A percentile compares a stretch with the other conserved stretches of the same genome.
phyloP scores from a whole-genome alignment of 2,113 vertebrate genomes.

The Pteruthius melanotis region DNA sequence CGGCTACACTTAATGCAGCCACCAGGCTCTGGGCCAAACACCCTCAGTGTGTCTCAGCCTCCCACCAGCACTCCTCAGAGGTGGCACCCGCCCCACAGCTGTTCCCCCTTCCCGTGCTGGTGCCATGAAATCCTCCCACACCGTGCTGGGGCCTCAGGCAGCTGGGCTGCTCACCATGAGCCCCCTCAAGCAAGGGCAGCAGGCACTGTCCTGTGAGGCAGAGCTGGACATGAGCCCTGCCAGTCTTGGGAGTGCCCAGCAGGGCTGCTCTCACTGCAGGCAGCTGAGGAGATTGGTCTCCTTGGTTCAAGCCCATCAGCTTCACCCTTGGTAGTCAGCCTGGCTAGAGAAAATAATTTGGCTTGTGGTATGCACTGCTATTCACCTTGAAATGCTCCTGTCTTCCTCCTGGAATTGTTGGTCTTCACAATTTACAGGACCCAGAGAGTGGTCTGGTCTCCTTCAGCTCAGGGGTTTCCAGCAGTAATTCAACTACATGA shows the following conservation, averaged over 20 bases:
- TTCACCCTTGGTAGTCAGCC: neutral
- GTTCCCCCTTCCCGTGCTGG: neutral
- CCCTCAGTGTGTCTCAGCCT: neutral
- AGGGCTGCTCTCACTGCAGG: neutral
- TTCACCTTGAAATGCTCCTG: neutral
- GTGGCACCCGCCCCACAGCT: neutral
- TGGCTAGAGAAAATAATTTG: neutral
- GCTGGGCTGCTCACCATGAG: neutral
- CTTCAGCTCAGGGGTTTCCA: neutral
- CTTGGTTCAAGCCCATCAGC: neutral
- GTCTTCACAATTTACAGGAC: neutral
- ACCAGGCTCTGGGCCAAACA: neutral
- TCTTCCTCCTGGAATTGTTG: neutral
- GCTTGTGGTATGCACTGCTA: neutral
- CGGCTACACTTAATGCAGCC: neutral
- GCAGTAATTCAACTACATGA: neutral
- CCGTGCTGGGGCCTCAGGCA: fast-evolving
- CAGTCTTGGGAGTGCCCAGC: neutral
- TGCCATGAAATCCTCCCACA: neutral
- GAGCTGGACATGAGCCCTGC: neutral
- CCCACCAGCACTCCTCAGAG: neutral
- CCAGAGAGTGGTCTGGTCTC: neutral
- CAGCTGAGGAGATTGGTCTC: neutral
- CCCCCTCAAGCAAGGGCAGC: neutral
- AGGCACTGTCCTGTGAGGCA: neutral